Evolutionary conservation across 1,140 invertebrate genomes (phyloP).

Genomic region (Temnothorax nylanderi): DNA sequence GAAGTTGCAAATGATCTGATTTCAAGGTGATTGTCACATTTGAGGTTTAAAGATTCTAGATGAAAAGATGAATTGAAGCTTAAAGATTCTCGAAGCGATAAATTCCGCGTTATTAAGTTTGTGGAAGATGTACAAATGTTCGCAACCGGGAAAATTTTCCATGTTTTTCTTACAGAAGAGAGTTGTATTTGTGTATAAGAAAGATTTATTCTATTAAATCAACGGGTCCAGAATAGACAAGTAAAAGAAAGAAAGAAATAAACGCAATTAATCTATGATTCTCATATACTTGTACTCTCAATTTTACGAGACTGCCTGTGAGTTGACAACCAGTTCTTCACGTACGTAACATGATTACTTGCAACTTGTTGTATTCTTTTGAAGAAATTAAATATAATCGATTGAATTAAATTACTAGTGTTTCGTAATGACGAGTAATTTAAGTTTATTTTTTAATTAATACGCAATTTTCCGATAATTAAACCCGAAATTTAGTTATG

Average conservation of each 20-base stretch:
- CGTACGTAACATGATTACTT: background rate
- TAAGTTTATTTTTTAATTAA: slow-evolving; percentile 1
- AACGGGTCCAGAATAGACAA: background rate
- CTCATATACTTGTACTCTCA: background rate
- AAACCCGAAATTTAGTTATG: background rate
- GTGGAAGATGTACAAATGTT: background rate
- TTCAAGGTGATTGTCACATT: slow-evolving; percentile 6
- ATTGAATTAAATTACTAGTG: background rate
- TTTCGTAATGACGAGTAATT: background rate
- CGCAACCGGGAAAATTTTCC: background rate
- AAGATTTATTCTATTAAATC: background rate
- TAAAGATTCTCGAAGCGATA: background rate
- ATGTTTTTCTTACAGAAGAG: background rate
- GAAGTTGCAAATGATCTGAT: slow-evolving; percentile 3
- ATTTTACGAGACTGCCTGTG: background rate
- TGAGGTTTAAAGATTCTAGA: background rate
- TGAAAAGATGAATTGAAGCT: background rate
- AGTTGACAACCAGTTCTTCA: slow-evolving; percentile 35
- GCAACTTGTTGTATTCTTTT: background rate
- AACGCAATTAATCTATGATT: background rate
- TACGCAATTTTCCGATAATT: background rate
- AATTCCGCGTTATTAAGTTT: background rate
- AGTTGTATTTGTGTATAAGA: background rate
- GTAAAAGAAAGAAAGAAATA: background rate
- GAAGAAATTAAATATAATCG: background rate